Conservation (phyloP, 37 sponge, comb jelly and placozoan genomes). For the Halisarca cf. caerulea region DNA sequence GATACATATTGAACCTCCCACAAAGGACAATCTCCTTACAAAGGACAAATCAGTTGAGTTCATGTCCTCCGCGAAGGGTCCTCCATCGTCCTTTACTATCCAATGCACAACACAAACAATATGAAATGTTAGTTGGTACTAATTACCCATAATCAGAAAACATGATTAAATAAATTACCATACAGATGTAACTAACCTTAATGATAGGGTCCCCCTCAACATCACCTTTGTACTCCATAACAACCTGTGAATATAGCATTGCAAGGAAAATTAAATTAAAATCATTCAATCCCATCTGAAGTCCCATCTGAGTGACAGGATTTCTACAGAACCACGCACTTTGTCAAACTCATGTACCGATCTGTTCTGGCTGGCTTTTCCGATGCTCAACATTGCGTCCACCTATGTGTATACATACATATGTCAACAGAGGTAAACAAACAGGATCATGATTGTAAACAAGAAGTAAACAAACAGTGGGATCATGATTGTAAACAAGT, state of each 20-base stretch:
- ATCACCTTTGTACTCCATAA: constrained; percentile 43
- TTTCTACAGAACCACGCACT: constrained; percentile 44
- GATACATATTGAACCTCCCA: too few species aligned
- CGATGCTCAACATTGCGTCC: constrained; percentile 90
- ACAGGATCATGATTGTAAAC: too few species aligned
- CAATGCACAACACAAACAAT: too few species aligned
- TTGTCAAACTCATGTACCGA: constrained; percentile 87
- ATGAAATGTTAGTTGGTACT: background rate
- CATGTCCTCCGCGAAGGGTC: too few species aligned
- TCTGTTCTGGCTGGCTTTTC: constrained; percentile 85
- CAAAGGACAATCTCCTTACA: too few species aligned
- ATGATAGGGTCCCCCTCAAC: constrained; percentile 79
- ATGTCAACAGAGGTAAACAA: too few species aligned
- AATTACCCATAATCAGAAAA: background rate
- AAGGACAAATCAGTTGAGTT: too few species aligned
- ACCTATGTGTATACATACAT: constrained; percentile 34
- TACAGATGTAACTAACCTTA: constrained; percentile 28
- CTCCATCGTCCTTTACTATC: too few species aligned
- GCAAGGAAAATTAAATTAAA: background rate
- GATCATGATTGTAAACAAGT: too few species aligned
- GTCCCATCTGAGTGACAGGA: too few species aligned
- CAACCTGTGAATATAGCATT: constrained; percentile 33
- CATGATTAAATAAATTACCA: background rate
- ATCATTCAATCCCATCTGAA: too few species aligned
- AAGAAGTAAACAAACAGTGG: too few species aligned